Evolutionary conservation across 1,140 invertebrate species (phyloP).

Genomic region (Drosophila auraria): DNA sequence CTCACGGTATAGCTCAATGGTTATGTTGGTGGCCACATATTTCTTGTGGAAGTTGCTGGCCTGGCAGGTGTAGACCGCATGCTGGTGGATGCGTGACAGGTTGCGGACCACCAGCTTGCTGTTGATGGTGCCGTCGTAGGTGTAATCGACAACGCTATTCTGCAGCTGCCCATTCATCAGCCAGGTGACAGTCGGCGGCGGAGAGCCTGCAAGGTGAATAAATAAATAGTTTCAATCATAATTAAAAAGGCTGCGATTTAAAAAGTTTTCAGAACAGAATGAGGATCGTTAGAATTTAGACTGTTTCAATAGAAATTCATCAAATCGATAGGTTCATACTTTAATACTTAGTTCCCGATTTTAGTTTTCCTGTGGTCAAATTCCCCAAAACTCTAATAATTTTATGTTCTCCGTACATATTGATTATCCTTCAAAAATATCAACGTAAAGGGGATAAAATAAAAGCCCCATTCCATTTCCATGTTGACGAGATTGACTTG

Average conservation of each 20-base stretch:
- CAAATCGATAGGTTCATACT: no score
- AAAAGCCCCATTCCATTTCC: no score
- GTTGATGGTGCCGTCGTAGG: slow-evolving; percentile 82
- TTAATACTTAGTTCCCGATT: no score
- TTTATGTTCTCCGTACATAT: no score
- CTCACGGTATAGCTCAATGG: slow-evolving; percentile 91
- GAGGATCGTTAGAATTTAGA: no score
- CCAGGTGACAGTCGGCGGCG: slow-evolving; percentile 93
- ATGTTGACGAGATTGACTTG: slow-evolving; percentile 4
- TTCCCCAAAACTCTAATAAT: no score
- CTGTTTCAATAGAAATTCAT: neutral
- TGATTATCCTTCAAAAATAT: no score
- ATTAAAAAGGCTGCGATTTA: neutral
- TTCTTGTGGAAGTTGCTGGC: slow-evolving; percentile 92
- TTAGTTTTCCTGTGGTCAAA: no score
- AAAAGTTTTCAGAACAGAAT: neutral
- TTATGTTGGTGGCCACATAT: slow-evolving; percentile 88
- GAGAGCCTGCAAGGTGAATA: slow-evolving; percentile 89
- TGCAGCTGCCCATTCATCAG: slow-evolving; percentile 92
- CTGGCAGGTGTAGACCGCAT: slow-evolving; percentile 93
- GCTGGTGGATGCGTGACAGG: slow-evolving; percentile 90
- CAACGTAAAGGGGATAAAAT: neutral
- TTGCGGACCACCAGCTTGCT: slow-evolving; percentile 86
- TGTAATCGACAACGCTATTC: slow-evolving; percentile 83
- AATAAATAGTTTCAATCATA: slow-evolving; percentile 6